These are phyloP conservation scores for Hyles lineata DNA, from an alignment of 2,888 invertebrate species.

Conservation along the genomic window DNA sequence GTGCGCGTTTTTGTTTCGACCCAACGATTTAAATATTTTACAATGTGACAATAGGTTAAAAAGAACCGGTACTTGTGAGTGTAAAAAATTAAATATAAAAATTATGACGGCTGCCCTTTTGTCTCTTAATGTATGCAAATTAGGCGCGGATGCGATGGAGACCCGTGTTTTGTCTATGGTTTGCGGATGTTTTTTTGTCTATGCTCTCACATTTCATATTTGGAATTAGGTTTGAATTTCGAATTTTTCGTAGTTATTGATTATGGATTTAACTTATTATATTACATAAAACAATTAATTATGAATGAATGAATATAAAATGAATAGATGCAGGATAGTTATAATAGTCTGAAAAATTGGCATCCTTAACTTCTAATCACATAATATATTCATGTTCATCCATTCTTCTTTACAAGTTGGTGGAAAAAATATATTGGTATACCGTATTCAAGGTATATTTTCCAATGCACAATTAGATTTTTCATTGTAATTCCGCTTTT, in stretches of 20 bases:
- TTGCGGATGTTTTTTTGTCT: conserved; percentile 5
- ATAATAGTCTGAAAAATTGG: too few relatives aligned
- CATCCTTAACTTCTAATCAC: too few relatives aligned
- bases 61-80: conserved; percentile 82
- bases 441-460: too few relatives aligned
- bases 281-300: background rate
- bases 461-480: too few relatives aligned
- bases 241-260: background rate
- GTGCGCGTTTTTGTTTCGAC: conserved; percentile 77
- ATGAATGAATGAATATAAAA: too few relatives aligned
- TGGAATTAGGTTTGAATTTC: conserved; percentile 4
- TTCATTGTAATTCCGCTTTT: too few relatives aligned
- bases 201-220: conserved; percentile 10
- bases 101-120: conserved; percentile 80
- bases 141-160: conserved; percentile 64
- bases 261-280: background rate
- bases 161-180: conserved; percentile 24
- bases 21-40: conserved; percentile 80
- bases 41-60: conserved; percentile 78
- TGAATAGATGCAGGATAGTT: too few relatives aligned
- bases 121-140: conserved; percentile 80
- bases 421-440: too few relatives aligned
- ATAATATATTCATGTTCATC: too few relatives aligned
- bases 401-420: too few relatives aligned
- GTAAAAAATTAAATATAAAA: conserved; percentile 84